These are phyloP conservation scores for Holcopasites calliopsidis DNA, from an alignment of 1,140 invertebrate genomes.

Conservation along the genomic window DNA sequence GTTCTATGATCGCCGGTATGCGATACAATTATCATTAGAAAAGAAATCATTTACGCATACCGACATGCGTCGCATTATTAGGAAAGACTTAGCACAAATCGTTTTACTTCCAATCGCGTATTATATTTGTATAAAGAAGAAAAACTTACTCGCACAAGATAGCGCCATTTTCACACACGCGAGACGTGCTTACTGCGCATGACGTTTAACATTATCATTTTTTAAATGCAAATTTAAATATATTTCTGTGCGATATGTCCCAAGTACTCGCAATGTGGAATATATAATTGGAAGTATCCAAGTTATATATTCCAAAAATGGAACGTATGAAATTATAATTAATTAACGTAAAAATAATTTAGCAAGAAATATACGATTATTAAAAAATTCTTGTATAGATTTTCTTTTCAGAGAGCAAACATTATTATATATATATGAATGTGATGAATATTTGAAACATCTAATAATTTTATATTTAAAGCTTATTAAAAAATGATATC, in stretches of 20 bases:
- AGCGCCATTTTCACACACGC: constrained; percentile 78
- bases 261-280: neutral
- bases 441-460: no score
- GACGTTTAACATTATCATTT: neutral
- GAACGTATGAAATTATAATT: no score
- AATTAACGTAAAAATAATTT: no score
- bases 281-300: neutral
- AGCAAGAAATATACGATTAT: no score
- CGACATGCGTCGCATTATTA: neutral
- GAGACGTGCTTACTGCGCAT: constrained; percentile 8
- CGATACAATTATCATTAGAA: neutral
- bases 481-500: no score
- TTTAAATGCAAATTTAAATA: constrained; percentile 19
- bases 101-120: neutral
- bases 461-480: no score
- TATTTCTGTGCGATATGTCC: neutral
- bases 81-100: neutral
- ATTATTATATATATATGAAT: no score
- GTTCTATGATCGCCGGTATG: neutral
- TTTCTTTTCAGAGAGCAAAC: no score
- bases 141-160: constrained; percentile 81
- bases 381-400: no score
- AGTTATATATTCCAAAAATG: no score
- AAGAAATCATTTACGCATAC: neutral
- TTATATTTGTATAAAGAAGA: constrained; percentile 29